These are phyloP conservation scores for Lasioglossum pauxillum DNA, from an alignment of 2,888 invertebrate genomes.

Conservation along the genomic window DNA sequence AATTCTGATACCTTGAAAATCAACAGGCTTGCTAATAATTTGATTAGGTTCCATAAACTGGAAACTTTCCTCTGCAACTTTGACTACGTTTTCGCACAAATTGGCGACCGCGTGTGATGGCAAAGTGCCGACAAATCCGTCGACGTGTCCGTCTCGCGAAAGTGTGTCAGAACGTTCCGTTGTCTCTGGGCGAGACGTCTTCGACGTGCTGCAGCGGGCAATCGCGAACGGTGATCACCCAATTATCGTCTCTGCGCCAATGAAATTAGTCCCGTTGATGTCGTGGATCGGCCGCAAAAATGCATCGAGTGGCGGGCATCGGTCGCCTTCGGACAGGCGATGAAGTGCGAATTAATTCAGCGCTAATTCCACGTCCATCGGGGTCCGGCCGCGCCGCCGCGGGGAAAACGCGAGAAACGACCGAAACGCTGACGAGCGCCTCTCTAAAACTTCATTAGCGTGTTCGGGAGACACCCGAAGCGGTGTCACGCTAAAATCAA, in stretches of 20 bases:
- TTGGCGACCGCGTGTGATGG: background rate
- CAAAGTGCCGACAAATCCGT: background rate
- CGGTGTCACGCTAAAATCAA: constrained; percentile 1
- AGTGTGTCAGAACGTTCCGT: constrained; percentile 14
- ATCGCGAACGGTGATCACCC: constrained; percentile 41
- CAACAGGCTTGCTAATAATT: background rate
- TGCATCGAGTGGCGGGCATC: constrained; percentile 40
- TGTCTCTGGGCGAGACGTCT: background rate
- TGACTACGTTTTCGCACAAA: background rate
- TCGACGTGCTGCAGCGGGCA: constrained; percentile 24
- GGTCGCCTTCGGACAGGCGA: constrained; percentile 53
- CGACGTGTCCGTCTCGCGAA: constrained; percentile 14
- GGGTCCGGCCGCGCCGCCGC: constrained; percentile 22
- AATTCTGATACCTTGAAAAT: no score
- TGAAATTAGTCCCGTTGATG: constrained; percentile 63
- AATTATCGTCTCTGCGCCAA: constrained; percentile 59
- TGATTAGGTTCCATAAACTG: background rate
- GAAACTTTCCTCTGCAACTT: background rate
- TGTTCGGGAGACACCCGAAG: constrained; percentile 9
- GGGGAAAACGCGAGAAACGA: constrained; percentile 36
- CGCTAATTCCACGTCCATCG: constrained; percentile 64
- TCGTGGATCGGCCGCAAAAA: constrained; percentile 47
- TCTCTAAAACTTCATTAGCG: constrained; percentile 59
- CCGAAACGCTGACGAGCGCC: constrained; percentile 24
- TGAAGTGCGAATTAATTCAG: constrained; percentile 69